These are phyloP conservation scores for Diorhabda elongata DNA, from an alignment of 1,140 invertebrate species.

Conservation along the genomic window DNA sequence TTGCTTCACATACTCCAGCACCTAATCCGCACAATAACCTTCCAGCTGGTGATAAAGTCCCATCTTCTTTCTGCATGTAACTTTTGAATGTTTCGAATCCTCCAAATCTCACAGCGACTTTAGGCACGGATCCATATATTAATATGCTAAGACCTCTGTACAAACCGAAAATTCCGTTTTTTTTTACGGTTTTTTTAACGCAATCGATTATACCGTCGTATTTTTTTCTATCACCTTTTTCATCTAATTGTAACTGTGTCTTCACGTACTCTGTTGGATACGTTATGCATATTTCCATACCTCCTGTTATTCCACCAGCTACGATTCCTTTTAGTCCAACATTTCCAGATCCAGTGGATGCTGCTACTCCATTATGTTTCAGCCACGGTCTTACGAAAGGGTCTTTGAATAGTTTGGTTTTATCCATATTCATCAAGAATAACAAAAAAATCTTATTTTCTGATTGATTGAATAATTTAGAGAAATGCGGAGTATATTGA, in stretches of 20 bases:
- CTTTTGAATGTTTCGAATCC: constrained; percentile 94
- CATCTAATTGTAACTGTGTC: constrained; percentile 97
- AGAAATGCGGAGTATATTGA: too few species aligned
- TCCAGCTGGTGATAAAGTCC: constrained; percentile 71
- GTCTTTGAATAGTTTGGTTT: constrained; percentile 6
- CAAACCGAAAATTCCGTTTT: constrained; percentile 87
- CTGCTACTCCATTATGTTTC: constrained; percentile 61
- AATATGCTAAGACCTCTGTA: constrained; percentile 95
- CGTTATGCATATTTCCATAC: constrained; percentile 98
- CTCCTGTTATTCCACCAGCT: constrained; percentile 72
- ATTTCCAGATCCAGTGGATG: constrained; percentile 60
- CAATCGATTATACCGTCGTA: constrained; percentile 92
- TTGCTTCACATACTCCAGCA: constrained; percentile 92
- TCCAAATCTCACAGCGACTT: constrained; percentile 95
- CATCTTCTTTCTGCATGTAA: constrained; percentile 68
- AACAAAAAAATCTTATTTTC: too few species aligned
- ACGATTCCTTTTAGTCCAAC: constrained; percentile 74
- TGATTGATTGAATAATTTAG: too few species aligned
- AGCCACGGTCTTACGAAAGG: constrained; percentile 62
- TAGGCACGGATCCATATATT: constrained; percentile 94
- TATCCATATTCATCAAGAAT: neutral
- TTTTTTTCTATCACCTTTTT: constrained; percentile 70
- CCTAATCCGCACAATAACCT: constrained; percentile 90
- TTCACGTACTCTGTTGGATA: constrained; percentile 99
- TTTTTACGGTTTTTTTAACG: constrained; percentile 87